A percentile compares a stretch with the other conserved stretches of the same genome.
phyloP scores from a whole-genome alignment of 2,797 vertebrate genomes.

The Neomorphus geoffroyi region DNA sequence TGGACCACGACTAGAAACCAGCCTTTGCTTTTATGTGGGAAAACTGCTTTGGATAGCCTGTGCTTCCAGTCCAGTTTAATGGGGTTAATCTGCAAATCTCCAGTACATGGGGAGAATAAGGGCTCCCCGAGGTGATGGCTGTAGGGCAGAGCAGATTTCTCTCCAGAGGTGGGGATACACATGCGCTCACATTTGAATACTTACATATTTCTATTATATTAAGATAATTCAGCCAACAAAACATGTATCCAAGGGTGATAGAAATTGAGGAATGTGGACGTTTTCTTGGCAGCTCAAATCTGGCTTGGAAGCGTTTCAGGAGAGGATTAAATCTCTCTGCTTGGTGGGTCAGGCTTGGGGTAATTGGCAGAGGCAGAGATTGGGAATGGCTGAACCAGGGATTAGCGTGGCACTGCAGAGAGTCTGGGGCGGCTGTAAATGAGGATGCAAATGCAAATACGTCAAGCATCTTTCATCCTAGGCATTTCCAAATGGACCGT shows the following conservation, averaged over 20 bases:
- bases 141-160: not conserved
- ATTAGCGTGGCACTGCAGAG: not conserved
- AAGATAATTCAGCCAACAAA: slow-evolving; percentile 38
- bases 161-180: not conserved
- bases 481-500: not conserved
- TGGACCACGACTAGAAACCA: not conserved
- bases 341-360: not conserved
- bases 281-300: slow-evolving; percentile 44
- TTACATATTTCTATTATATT: not conserved
- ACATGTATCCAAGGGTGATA: slow-evolving; percentile 31
- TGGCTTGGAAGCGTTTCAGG: slow-evolving; percentile 51
- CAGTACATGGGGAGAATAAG: accelerated
- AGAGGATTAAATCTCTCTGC: slow-evolving; percentile 26
- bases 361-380: not conserved
- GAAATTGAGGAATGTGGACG: slow-evolving; percentile 50
- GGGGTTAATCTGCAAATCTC: not conserved
- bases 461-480: not conserved
- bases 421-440: not conserved
- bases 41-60: not conserved
- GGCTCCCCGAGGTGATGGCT: not conserved
- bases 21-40: not conserved
- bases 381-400: not conserved
- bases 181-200: not conserved
- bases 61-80: not conserved
- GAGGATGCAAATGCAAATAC: not conserved